A percentile compares a stretch with the other conserved stretches of the same genome.
phyloP scores from a whole-genome alignment of 2,888 invertebrate species.

The Ametastegia equiseti region DNA sequence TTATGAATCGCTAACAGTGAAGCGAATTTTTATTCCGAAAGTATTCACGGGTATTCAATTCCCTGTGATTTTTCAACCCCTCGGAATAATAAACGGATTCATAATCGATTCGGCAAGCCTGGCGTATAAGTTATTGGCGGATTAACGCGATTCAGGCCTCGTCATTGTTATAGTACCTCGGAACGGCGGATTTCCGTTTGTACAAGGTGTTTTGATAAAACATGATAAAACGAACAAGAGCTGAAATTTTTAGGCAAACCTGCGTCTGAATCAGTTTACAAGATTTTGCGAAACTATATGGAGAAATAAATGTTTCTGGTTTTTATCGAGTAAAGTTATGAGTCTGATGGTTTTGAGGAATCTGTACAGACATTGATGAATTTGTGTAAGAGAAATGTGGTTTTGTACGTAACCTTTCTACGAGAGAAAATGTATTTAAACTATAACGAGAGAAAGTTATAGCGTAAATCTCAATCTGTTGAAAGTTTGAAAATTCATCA shows the following conservation, averaged over 20 bases:
- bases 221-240: background rate
- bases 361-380: background rate
- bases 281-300: too few relatives aligned
- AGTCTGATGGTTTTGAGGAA: background rate
- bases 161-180: background rate
- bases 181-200: background rate
- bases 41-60: background rate
- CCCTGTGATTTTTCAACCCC: background rate
- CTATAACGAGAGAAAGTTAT: background rate
- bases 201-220: background rate
- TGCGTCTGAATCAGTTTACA: background rate
- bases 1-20: background rate
- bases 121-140: background rate
- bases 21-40: conserved; percentile 7
- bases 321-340: background rate
- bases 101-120: background rate
- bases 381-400: background rate
- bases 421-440: background rate
- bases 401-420: background rate
- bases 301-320: background rate
- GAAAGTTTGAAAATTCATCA: background rate
- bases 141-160: background rate
- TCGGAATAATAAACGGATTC: background rate
- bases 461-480: background rate
- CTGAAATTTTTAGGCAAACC: background rate